phyloP scores from a whole-genome alignment of 2,113 vertebrate genomes.

The Catharus minimus region DNA sequence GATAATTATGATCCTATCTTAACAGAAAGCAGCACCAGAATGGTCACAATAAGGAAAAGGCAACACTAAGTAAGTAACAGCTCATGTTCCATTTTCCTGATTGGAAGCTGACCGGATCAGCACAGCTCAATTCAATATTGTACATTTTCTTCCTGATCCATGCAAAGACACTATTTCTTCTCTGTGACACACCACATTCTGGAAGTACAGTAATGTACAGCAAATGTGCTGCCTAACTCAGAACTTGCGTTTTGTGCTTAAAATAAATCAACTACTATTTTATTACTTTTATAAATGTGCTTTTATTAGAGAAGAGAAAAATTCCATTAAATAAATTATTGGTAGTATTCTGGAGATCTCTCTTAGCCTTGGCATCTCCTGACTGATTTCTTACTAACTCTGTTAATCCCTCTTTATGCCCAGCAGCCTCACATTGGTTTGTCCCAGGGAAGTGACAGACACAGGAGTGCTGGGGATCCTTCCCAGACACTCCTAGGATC shows the following conservation, averaged over 20 bases:
- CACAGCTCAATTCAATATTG: not conserved
- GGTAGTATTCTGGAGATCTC: not conserved
- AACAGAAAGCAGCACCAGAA: not conserved
- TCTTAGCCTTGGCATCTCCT: not conserved
- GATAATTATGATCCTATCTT: not conserved
- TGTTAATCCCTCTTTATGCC: not conserved
- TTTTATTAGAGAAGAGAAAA: not conserved
- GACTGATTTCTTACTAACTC: not conserved
- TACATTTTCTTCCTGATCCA: not conserved
- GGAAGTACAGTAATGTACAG: not conserved
- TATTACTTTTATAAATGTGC: not conserved
- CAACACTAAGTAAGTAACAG: not conserved
- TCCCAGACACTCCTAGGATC: not conserved
- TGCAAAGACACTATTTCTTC: not conserved
- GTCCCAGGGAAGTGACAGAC: not conserved
- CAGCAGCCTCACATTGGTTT: not conserved
- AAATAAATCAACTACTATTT: not conserved
- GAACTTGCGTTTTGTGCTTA: not conserved
- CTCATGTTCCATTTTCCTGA: not conserved
- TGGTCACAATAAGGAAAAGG: not conserved
- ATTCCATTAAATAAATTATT: not conserved
- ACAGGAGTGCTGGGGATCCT: rapidly evolving
- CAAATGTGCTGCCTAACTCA: not conserved
- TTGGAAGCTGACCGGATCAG: not conserved
- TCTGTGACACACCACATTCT: not conserved